These are phyloP conservation scores for Chiloscyllium plagiosum DNA, from an alignment of 2,113 vertebrate species.

Conservation along the genomic window DNA sequence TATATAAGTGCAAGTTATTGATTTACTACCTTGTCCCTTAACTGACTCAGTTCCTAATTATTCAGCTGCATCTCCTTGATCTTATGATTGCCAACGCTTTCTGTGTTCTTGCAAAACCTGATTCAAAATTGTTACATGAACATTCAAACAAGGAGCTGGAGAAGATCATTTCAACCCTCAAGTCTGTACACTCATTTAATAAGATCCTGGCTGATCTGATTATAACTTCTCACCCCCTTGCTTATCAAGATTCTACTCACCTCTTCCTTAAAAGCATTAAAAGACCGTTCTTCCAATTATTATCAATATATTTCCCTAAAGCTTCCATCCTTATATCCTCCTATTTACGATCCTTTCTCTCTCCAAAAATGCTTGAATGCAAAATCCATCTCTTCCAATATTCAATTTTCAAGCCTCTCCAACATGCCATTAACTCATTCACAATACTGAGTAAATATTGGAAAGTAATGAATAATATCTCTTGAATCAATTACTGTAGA, in stretches of 20 bases:
- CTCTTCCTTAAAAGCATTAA: too few species aligned
- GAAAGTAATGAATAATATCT: not conserved
- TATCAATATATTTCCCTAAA: not conserved
- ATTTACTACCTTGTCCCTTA: not conserved
- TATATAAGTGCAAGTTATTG: not conserved
- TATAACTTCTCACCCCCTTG: too few species aligned
- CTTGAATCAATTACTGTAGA: not conserved
- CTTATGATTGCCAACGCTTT: not conserved
- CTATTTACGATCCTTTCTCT: not conserved
- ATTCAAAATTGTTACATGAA: not conserved
- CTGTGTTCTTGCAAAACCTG: not conserved
- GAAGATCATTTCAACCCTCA: too few species aligned
- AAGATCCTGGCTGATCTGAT: too few species aligned
- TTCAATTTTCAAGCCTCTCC: not conserved
- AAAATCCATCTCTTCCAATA: not conserved
- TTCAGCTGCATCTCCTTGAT: not conserved
- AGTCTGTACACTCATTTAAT: too few species aligned
- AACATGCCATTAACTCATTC: not conserved
- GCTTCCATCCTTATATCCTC: not conserved
- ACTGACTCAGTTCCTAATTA: not conserved
- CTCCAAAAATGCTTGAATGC: not conserved
- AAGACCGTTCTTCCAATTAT: too few species aligned
- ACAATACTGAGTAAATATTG: not conserved
- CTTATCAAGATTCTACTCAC: too few species aligned
- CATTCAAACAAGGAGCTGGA: too few species aligned